These are phyloP conservation scores for Agrotis exclamationis DNA, from an alignment of 2,888 invertebrate species.

Conservation along the genomic window DNA sequence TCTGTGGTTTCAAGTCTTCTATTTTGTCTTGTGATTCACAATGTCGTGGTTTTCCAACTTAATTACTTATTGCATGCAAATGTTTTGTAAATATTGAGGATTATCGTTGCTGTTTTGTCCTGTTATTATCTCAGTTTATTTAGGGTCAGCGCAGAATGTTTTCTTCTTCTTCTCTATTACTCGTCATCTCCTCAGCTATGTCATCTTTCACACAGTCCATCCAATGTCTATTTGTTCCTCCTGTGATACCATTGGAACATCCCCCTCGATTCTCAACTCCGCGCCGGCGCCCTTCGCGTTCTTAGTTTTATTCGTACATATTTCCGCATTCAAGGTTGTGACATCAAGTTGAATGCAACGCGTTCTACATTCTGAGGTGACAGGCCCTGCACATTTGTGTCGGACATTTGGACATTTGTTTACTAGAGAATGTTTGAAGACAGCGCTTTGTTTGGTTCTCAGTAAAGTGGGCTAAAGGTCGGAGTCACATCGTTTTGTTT, in stretches of 20 bases:
- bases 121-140: no score
- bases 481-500: constrained; percentile 46
- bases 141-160: no score
- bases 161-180: no score
- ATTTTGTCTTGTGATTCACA: background rate
- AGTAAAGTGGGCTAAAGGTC: constrained; percentile 64
- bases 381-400: constrained; percentile 55
- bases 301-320: constrained; percentile 62
- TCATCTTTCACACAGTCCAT: no score
- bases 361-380: constrained; percentile 57
- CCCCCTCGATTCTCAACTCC: constrained; percentile 29
- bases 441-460: constrained; percentile 59
- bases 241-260: constrained; percentile 9
- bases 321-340: constrained; percentile 64
- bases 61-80: no score
- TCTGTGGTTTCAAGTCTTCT: background rate
- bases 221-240: background rate
- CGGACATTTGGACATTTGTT: constrained; percentile 63
- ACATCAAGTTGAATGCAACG: constrained; percentile 62
- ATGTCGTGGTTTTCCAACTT: background rate
- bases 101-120: no score
- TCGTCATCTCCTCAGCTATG: no score
- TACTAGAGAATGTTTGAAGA: constrained; percentile 61
- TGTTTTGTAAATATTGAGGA: no score
- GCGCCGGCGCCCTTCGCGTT: constrained; percentile 46